Evolutionary conservation across 2,797 vertebrate species (phyloP), one percentile per base, ranked within the genome.

Genomic region (Eidolon dupreanum): DNA sequence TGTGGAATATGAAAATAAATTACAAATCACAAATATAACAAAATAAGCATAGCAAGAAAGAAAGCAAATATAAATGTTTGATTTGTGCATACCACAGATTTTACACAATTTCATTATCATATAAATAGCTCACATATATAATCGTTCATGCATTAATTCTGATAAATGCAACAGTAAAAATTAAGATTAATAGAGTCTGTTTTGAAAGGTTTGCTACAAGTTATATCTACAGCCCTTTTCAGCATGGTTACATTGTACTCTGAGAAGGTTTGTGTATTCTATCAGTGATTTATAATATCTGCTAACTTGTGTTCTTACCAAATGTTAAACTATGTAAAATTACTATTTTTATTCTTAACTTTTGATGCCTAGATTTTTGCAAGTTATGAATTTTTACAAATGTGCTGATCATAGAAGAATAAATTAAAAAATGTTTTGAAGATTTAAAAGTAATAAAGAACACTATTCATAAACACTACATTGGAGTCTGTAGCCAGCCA

Each of bases 111-210:
- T 98, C 98, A 98, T 98, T 98, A 98, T 97, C 98, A 98, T 98
- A 98, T 98, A 98, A 98, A 98, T 98, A 97, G 97, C 97, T 97
- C 61, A 96, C 97, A 98, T 98, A 98, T 98, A 98, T 98, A 98
- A 98, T 98, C 85, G 97, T 98, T 96, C 13, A 2, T 97, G 73
- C 0, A 0, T 97, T 98, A 98, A 98, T 98, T 98, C 96, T 98
- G 98, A 99, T 98, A 98, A 98, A 98, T 98, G 97, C 97, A 96
- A 97, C 90, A 96, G 97, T 98, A 98, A 98, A 98, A 98, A 98
- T 98, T 98, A 98, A 98, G 98, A 98, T 98, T 97, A 98, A 99
- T 98, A 98, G 97, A 97, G 9, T 81, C 94, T 98, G 51, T 91
- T 97, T 96, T 97, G 94, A 98, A 97, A 98, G 92, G 79, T 98